Base-by-base conservation (phyloP, 2,113 vertebrate species). In the Hemiprocne comata region DNA sequence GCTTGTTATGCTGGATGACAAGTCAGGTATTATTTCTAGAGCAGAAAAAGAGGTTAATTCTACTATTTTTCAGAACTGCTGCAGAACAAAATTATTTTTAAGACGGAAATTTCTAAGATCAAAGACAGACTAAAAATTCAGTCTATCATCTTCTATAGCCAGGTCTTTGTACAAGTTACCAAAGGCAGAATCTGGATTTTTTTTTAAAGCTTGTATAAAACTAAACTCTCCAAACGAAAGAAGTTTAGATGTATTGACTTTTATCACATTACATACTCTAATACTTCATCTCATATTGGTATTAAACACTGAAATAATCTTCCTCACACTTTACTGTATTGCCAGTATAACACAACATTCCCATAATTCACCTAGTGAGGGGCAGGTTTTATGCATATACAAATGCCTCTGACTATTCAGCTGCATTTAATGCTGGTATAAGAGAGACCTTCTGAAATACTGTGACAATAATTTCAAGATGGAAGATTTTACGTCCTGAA, bases 1-100 rank as follows among this genome's bases (percentile, higher is more conserved):
- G 11, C 97, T 98, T 38, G 98, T 99, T 96, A 99, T 89, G 89
- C 98, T 99, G 54, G 97, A 96, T 18, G 99, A 98, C 66, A 99
- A 98, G 44, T 96, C 91, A 57, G 98, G 97, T 86, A 99, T 72
- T 13, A 83, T 93, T 97, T 97, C 99, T 99, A 94, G 77, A 97
- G 97, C 7, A 95, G 96, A 94, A 96, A 90, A 96, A 93, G 76
- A 95, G 34, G 60, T 67, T 78, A 90, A 94, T 84, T 12, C 12
- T 42, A 65, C 62, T 53, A 95, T 46, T 94, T 95, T 77, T 38
- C 87, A 87, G 69, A 67, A 94, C 19, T 44, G 4, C 53, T 93
- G 44, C 40, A 42, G 40, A 42, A 48, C 46, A 48, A 92, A 53
- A 50, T n/a, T 87, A 44, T 75, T 95, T 94, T 89, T 67, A 84